phyloP scores from a whole-genome alignment of 2,888 invertebrate species.

The Patella ulyssiponensis region DNA sequence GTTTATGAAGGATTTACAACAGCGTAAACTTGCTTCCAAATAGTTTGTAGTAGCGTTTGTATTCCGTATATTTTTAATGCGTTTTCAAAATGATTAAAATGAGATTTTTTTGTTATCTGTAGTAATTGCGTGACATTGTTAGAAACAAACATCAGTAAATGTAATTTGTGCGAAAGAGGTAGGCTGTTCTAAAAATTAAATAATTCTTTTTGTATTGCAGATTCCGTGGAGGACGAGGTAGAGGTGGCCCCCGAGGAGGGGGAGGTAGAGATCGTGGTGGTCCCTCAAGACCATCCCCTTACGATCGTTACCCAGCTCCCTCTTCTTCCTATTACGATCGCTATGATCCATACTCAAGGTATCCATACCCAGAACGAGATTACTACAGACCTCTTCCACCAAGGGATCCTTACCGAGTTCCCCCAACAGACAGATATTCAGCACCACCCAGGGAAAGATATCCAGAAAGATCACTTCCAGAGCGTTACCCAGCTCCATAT shows the following conservation, averaged over 20 bases:
- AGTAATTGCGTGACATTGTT: too few relatives aligned
- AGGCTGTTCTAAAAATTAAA: neutral
- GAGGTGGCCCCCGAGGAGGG: constrained; percentile 16
- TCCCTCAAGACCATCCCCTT: constrained; percentile 25
- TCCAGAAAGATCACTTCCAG: constrained; percentile 28
- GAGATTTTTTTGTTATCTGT: too few relatives aligned
- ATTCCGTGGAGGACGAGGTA: constrained; percentile 18
- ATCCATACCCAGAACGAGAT: constrained; percentile 45
- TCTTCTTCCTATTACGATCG: constrained; percentile 33
- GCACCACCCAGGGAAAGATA: constrained; percentile 23
- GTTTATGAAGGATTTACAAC: too few relatives aligned
- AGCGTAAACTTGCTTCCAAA: too few relatives aligned
- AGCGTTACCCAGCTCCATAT: constrained; percentile 51
- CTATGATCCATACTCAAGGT: constrained; percentile 44
- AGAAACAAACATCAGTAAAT: too few relatives aligned
- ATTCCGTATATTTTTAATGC: too few relatives aligned
- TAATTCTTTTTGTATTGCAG: constrained; percentile 8
- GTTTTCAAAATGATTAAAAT: too few relatives aligned
- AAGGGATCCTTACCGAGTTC: constrained; percentile 47
- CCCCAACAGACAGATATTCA: constrained; percentile 44
- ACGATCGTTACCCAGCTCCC: constrained; percentile 24
- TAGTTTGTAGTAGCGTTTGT: too few relatives aligned
- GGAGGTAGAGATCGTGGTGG: constrained; percentile 15
- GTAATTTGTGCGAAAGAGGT: neutral
- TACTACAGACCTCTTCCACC: constrained; percentile 54